Base-by-base conservation (phyloP, 2,888 invertebrate genomes). In the Cancer borealis region DNA sequence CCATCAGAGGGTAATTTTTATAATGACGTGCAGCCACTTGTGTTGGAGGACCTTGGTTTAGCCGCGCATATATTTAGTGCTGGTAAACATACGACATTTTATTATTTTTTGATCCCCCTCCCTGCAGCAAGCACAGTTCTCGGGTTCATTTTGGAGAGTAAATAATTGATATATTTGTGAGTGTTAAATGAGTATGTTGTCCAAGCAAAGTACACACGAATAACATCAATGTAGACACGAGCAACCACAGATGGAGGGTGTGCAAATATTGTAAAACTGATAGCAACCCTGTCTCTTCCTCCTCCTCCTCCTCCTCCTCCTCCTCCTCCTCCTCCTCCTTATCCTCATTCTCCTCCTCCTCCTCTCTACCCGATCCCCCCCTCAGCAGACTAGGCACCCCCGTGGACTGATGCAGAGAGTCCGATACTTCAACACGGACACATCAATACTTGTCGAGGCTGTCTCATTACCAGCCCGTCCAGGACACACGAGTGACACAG, bases 21-120 rank as follows among this genome's bases (percentile, higher is more conserved):
- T 79, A 79, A 79, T 79, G 79, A 79, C 79, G 79, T 30, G 79
- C 79, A 79, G 79, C 79, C 79, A 79, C 79, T 79, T 79, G 79
- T 79, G 79, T 79, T 79, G 79, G 79, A 79, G 30, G 79, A 79
- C 79, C 79, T 66, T 30, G 79, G 30, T 30, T 26, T 30, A 79
- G 79, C 12, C 79, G 30, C 79, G 30, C 79, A 30, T 26, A 30
- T 79, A 30, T 79, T 79, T 79, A 79, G 79, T 21, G 79, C 21
- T 26, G 79, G 79, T 79, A 79, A 79, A 79, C 30, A 79, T 26
- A 79, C 30, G 66, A 66, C 66, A 66, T 21, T 90, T n/a, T 90
- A 21, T 66, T 66, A 8, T n/a, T 66, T 66, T 49, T 30, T 26
- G 54, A 8, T n/a, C n/a, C 8, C 54, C 54, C n/a, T 26, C n/a